phyloP scores from a whole-genome alignment of 1,140 invertebrate species.

The Drosophila burlai region DNA sequence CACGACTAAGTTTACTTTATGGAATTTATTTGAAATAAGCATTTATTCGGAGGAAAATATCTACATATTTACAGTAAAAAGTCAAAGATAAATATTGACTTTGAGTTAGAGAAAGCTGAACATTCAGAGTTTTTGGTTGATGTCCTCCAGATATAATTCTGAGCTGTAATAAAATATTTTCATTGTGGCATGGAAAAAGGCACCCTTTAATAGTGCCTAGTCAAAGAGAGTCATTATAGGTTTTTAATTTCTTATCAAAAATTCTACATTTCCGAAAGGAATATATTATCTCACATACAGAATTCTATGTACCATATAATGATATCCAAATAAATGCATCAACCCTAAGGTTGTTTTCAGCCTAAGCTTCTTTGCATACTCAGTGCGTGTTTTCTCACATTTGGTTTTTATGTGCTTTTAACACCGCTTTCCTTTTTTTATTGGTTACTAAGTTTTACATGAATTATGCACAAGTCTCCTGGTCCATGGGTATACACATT shows the following conservation, averaged over 20 bases:
- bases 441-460: slow-evolving; percentile 73
- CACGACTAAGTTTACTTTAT: too few relatives aligned
- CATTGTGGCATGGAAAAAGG: too few relatives aligned
- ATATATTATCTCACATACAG: neutral
- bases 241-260: neutral
- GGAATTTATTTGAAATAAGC: neutral
- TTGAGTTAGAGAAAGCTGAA: neutral
- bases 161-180: neutral
- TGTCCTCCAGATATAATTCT: neutral
- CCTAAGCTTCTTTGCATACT: neutral
- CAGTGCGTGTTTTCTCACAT: neutral
- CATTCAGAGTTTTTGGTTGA: neutral
- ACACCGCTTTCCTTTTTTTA: slow-evolving; percentile 46
- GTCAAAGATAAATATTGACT: slow-evolving; percentile 25
- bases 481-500: slow-evolving; percentile 6
- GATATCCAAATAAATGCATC: neutral
- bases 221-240: neutral
- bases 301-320: too few relatives aligned
- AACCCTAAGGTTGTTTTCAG: neutral
- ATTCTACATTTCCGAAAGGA: neutral
- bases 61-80: slow-evolving; percentile 12
- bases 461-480: slow-evolving; percentile 71
- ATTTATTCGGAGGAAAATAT: slow-evolving; percentile 8
- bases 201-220: neutral
- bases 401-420: slow-evolving; percentile 8